phyloP scores from a whole-genome alignment of 2,797 vertebrate genomes.

The Enoplosus armatus region DNA sequence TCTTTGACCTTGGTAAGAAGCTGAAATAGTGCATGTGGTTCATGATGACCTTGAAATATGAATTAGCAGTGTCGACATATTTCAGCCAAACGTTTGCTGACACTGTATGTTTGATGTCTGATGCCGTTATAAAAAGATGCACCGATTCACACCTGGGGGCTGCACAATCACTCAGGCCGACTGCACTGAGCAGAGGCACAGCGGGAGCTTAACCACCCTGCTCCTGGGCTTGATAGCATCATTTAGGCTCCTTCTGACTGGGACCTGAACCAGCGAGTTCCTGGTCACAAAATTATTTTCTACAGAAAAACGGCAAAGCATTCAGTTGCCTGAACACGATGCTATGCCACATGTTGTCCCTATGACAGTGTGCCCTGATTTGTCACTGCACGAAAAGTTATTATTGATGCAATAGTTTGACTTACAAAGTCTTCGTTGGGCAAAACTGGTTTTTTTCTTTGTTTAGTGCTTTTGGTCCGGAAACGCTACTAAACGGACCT shows the following conservation, averaged over 20 bases:
- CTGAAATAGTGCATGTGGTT: neutral
- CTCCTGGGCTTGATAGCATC: neutral
- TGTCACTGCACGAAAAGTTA: too few relatives aligned
- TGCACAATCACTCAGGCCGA: neutral
- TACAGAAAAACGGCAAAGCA: too few relatives aligned
- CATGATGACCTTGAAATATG: conserved; percentile 2
- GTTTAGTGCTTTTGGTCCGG: neutral
- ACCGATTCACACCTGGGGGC: neutral
- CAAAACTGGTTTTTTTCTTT: neutral
- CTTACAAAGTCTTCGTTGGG: neutral
- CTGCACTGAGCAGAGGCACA: neutral
- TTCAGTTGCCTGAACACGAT: too few relatives aligned
- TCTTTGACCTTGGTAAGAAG: neutral
- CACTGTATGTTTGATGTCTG: neutral
- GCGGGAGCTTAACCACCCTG: neutral
- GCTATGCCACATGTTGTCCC: neutral
- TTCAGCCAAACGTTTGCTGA: conserved; percentile 17
- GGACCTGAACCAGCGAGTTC: neutral
- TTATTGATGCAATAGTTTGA: neutral
- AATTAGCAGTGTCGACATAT: conserved; percentile 20
- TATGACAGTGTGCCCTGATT: too few relatives aligned
- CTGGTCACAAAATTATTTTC: too few relatives aligned
- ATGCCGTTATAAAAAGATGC: conserved; percentile 12
- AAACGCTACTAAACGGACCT: neutral
- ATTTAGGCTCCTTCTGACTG: neutral